Percentiles rank a stretch among this genome's conserved stretches.
Evolutionary conservation across 2,113 vertebrate genomes (phyloP).

Genomic region (Cephalopholis sonnerati): DNA sequence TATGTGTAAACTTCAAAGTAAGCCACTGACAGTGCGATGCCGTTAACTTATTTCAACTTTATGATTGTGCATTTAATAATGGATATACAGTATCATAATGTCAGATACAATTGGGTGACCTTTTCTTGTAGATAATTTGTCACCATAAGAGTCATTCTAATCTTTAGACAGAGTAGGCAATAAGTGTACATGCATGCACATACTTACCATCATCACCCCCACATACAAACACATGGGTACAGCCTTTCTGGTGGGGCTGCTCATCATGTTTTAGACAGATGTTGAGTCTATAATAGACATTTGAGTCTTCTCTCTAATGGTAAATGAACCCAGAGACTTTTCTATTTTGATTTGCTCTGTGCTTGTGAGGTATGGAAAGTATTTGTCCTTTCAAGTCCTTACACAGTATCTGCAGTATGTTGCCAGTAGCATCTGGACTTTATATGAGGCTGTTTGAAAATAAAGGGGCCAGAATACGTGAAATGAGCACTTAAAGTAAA

Average conservation of each 20-base stretch:
- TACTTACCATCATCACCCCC: background rate
- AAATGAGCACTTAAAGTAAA: conserved; percentile 57
- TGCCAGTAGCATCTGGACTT: conserved; percentile 68
- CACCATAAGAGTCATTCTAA: background rate
- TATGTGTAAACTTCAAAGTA: conserved; percentile 74
- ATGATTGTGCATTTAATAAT: conserved; percentile 39
- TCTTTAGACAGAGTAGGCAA: background rate
- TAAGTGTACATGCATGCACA: background rate
- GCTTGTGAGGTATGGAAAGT: conserved; percentile 72
- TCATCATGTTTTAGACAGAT: conserved; percentile 63
- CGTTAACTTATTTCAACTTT: conserved; percentile 35
- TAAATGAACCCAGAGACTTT: conserved; percentile 53
- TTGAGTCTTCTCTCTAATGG: conserved; percentile 45
- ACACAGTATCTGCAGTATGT: conserved; percentile 48
- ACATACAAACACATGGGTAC: conserved; percentile 2
- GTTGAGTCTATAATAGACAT: conserved; percentile 49
- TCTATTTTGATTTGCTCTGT: conserved; percentile 53
- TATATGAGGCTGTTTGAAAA: conserved; percentile 56
- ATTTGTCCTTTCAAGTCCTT: conserved; percentile 60
- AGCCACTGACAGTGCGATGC: conserved; percentile 45
- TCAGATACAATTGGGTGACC: background rate
- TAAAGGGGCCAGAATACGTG: conserved; percentile 38
- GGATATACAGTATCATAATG: conserved; percentile 21
- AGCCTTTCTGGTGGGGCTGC: conserved; percentile 26
- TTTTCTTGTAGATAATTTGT: background rate